Conservation (phyloP, 2,888 invertebrate species). For the Meteorus cinctellus region DNA sequence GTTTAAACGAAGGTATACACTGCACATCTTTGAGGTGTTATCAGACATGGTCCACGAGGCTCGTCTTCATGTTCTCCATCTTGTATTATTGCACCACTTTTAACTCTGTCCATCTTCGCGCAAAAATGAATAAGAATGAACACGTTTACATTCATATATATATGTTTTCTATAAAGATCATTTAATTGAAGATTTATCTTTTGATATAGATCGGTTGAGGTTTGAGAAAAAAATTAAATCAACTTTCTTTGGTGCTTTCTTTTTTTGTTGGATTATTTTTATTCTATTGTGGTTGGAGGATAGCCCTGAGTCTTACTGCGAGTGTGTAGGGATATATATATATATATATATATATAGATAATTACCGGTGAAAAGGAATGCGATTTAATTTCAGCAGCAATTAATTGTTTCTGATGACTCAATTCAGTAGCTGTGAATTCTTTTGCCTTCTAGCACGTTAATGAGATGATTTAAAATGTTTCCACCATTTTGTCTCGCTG, state of each 20-base stretch:
- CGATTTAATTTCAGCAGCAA: not conserved
- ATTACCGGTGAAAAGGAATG: not conserved
- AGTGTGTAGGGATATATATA: no score
- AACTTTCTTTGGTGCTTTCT: no score
- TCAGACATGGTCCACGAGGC: slow-evolving; percentile 44
- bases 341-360: not conserved
- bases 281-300: no score
- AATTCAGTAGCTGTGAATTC: not conserved
- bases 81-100: slow-evolving; percentile 13
- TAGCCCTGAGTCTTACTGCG: no score
- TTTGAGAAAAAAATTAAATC: not conserved
- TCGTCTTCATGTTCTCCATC: slow-evolving; percentile 28
- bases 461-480: not conserved
- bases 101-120: not conserved
- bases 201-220: not conserved
- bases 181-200: not conserved
- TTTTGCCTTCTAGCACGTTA: not conserved
- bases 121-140: not conserved
- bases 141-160: not conserved
- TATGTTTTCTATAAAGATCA: not conserved
- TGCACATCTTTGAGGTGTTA: slow-evolving; percentile 47
- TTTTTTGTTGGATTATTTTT: no score
- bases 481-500: not conserved
- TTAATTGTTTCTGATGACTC: slow-evolving; percentile 1
- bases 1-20: not conserved